A percentile compares a stretch with the other conserved stretches of the same genome.
phyloP scores from a whole-genome alignment of 2,797 vertebrate species.

The Smutsia gigantea region DNA sequence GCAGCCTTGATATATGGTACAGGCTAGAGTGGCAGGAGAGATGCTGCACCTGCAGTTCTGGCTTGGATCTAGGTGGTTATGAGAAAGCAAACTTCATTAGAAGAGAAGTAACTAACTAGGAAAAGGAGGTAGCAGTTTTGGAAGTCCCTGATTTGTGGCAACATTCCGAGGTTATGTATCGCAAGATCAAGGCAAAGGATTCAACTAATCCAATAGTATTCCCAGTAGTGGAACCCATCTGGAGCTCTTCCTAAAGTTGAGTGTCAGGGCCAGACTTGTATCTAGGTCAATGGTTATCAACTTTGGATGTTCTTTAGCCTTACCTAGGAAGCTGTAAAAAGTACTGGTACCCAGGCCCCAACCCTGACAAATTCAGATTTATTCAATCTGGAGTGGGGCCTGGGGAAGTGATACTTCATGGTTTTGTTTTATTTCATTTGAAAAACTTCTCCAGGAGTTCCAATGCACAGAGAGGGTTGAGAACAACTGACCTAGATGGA shows the following conservation, averaged over 20 bases:
- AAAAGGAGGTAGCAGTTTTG: neutral
- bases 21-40: neutral
- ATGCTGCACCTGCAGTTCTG: neutral
- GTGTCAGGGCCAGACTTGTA: neutral
- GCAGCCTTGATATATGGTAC: neutral
- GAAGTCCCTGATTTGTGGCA: neutral
- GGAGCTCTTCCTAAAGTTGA: neutral
- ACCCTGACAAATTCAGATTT: neutral
- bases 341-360: neutral
- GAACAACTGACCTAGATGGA: neutral
- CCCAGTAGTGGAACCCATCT: neutral
- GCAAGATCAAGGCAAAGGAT: neutral
- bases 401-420: neutral
- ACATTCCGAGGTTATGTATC: slow-evolving; percentile 32
- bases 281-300: slow-evolving; percentile 35
- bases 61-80: slow-evolving; percentile 10
- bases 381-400: neutral
- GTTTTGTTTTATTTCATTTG: neutral
- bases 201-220: slow-evolving; percentile 17
- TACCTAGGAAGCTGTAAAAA: neutral
- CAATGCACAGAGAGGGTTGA: neutral
- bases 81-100: slow-evolving; percentile 17
- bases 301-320: slow-evolving; percentile 12
- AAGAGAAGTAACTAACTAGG: neutral
- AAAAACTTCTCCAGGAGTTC: slow-evolving; percentile 14